Base-by-base conservation (phyloP, 2,888 invertebrate species). In the Protophormia terraenovae region DNA sequence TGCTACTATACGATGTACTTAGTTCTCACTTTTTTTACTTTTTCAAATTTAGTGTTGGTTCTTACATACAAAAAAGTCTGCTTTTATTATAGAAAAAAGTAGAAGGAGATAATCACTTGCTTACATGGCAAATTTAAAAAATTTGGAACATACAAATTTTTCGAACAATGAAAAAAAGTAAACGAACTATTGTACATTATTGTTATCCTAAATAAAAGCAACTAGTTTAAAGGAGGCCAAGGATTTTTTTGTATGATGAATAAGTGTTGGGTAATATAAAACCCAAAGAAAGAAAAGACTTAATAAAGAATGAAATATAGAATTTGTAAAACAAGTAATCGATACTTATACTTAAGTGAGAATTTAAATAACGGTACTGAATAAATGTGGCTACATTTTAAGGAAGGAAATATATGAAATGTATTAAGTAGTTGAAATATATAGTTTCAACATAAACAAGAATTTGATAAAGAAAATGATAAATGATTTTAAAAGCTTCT, bases 121-220 rank as follows among this genome's bases (percentile, higher is more conserved):
- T 78, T 72, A 83, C 83, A 75, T 62, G 73, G 79, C 73, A 83
- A 83, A 75, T 79, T 83, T 69, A 62, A 38, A 73, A 79, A 73
- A 83, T 64, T 73, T 55, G 41, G 32, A 71, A 64, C 69, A 71
- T 35, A n/a, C 35, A 62, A 62, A 76, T 69, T 14, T 12, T 1
- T 3, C 3, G 71, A 62, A 53, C 35, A 47, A 58, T 45, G 45
- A 41, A 27, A 53, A 5, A 58, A 38, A 35, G 6, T 8, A 12
- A 45, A 22, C 5, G 7, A 45, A 27, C 24, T n/a, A n/a, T n/a
- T n/a, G n/a, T 53, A 4, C 58, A 35, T 16, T 41, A 66, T 27
- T 35, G 50, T 19, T 19, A 8, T n/a, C 29, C 29, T 14, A 32
- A 47, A 64, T 29, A 53, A n/a, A 66, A 24, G 10, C 8, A 22